Conservation (phyloP, 2,113 vertebrate species). For the Holacanthus passer region DNA sequence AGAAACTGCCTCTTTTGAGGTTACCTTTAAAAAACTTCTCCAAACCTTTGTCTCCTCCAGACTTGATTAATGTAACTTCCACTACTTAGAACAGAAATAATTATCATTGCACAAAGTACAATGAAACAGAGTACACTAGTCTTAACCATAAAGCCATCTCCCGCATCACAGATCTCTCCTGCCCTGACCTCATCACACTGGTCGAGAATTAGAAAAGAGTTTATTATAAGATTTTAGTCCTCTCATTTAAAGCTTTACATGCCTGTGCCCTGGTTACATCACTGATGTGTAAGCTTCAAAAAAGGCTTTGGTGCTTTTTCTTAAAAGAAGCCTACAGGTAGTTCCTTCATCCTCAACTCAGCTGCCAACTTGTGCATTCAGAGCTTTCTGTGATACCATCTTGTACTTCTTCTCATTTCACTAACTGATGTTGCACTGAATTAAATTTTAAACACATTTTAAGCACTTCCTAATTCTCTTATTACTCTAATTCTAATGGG, state of each 20-base stretch:
- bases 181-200: background rate
- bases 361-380: too few relatives aligned
- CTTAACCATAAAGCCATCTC: background rate
- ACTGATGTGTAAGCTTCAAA: background rate
- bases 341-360: background rate
- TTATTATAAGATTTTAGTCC: background rate
- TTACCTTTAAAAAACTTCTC: background rate
- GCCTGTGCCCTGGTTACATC: background rate
- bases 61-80: too few relatives aligned
- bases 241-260: background rate
- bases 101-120: too few relatives aligned
- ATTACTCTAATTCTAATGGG: background rate
- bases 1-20: background rate
- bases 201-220: background rate
- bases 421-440: background rate
- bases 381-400: background rate
- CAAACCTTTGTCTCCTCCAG: background rate
- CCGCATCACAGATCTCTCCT: background rate
- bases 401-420: conserved; percentile 6
- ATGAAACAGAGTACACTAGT: too few relatives aligned
- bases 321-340: background rate
- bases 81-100: too few relatives aligned
- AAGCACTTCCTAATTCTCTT: background rate
- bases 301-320: too few relatives aligned
- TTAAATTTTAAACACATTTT: background rate